Base-by-base conservation (phyloP, 1,140 invertebrate genomes). In the Wiebesia pumilae region DNA sequence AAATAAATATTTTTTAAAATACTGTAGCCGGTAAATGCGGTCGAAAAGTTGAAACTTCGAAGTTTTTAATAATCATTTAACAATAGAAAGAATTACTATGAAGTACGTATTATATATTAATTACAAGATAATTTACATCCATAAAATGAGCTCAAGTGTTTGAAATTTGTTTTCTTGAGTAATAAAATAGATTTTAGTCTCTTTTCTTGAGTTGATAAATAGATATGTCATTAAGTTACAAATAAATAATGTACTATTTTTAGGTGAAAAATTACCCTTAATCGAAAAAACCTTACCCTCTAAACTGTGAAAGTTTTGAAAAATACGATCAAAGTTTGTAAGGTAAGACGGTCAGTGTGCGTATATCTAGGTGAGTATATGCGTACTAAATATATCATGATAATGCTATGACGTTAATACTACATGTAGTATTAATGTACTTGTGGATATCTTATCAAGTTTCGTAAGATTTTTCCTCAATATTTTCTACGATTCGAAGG, bases 241-340 rank as follows among this genome's bases (percentile, higher is more conserved):
- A 40, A 73, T 40, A 40, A 21, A 6, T 75, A 75, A 43, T 75
- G 12, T 75, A 75, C 38, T 43, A 75, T 75, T 43, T 75, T 75
- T 16, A 40, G 43, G 71, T 19, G 43, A 75, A 62, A 73, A 43
- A 75, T 75, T 75, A 75, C 24, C 1, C 9, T 75, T 75, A 75
- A 75, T 75, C 43, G 43, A 75, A 75, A 73, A 75, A 43, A 75
- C 24, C n/a, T 75, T 10, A 43, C n/a, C 27, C 27, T 21, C n/a
- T 43, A 80, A 80, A 58, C 30, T 62, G 33, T 27, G n/a, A 75
- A 75, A 43, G 35, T 38, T 75, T 75, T 0, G 27, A 43, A 75
- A 75, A 75, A 75, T 43, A 75, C 38, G 38, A 75, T 40, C 3
- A 43, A 43, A 75, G 40, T 75, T 75, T 10, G 38, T 6, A 43